Percentiles rank a stretch among this genome's conserved stretches.
Evolutionary conservation across 2,113 vertebrate species (phyloP).

Genomic region (Stercorarius parasiticus): DNA sequence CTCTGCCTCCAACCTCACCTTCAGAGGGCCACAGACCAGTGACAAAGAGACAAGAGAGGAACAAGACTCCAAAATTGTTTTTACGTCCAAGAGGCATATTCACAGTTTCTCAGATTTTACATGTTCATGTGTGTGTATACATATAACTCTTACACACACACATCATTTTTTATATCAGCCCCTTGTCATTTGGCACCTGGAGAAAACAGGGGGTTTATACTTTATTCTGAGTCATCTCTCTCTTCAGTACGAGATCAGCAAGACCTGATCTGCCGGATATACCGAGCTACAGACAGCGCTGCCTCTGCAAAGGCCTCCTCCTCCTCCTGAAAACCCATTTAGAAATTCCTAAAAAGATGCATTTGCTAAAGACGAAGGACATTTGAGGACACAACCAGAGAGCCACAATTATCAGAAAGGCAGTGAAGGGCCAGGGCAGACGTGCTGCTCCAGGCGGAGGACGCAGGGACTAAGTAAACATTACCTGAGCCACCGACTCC

Average conservation of each 20-base stretch:
- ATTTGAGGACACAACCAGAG: background rate
- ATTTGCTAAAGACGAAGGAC: background rate
- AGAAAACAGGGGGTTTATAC: background rate
- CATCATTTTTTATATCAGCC: background rate
- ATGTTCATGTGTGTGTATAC: rapidly evolving
- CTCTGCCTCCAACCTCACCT: background rate
- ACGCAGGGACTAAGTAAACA: background rate
- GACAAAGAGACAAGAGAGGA: background rate
- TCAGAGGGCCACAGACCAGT: background rate
- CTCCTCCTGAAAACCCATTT: background rate
- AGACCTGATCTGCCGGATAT: background rate
- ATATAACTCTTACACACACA: background rate
- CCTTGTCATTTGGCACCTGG: background rate
- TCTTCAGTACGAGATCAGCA: background rate
- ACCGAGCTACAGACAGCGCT: rapidly evolving
- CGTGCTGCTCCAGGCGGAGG: background rate
- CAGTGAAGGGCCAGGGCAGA: background rate
- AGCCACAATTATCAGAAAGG: background rate
- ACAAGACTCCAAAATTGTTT: background rate
- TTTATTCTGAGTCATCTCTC: background rate
- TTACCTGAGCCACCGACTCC: background rate
- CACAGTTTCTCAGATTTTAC: background rate
- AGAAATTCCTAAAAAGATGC: background rate
- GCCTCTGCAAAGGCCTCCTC: background rate
- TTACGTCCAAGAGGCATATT: background rate